These are phyloP conservation scores for Heliconius cydno DNA, from an alignment of 2,888 invertebrate genomes.

Conservation along the genomic window DNA sequence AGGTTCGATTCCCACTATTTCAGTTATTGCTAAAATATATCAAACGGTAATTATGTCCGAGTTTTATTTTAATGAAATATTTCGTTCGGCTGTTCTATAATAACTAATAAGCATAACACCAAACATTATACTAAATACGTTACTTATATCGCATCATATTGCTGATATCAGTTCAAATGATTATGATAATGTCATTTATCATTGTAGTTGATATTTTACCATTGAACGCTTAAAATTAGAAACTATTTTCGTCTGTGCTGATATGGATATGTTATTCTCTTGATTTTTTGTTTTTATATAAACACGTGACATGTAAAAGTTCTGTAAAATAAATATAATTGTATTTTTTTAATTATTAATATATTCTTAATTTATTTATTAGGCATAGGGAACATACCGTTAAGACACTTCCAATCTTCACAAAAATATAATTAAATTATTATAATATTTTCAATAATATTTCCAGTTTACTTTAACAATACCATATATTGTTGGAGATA, in stretches of 20 bases:
- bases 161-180: background rate
- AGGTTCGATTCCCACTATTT: too few species aligned
- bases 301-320: fast-evolving
- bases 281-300: background rate
- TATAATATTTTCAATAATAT: too few species aligned
- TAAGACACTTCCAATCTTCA: background rate
- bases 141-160: background rate
- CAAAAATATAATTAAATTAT: background rate
- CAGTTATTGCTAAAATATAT: too few species aligned
- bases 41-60: background rate
- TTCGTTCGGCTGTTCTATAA: background rate
- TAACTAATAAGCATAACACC: background rate
- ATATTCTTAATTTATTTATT: background rate
- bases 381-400: background rate
- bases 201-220: background rate
- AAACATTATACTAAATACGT: background rate
- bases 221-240: background rate
- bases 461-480: background rate
- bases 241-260: background rate
- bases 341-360: background rate
- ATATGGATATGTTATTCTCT: background rate
- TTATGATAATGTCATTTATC: background rate
- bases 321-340: background rate
- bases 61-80: background rate
- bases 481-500: background rate